Conservation (phyloP, 2,113 vertebrate genomes). For the Petromus typicus region DNA sequence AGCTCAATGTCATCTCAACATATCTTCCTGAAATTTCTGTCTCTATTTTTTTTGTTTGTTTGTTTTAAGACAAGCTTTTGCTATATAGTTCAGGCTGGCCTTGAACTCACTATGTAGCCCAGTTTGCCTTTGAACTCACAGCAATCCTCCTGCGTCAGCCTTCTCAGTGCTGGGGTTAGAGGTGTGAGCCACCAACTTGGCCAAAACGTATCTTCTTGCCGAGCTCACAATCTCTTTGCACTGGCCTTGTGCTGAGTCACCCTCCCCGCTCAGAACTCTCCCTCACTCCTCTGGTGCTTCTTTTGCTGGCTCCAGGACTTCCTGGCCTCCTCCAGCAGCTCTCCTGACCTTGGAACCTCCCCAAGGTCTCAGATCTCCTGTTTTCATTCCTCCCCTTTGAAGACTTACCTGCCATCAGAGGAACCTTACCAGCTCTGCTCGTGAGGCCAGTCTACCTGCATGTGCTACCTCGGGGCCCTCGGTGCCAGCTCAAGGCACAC, state of each 20-base stretch:
- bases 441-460: background rate
- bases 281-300: background rate
- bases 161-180: background rate
- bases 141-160: background rate
- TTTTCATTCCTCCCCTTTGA: background rate
- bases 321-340: background rate
- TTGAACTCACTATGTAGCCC: background rate
- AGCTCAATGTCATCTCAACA: background rate
- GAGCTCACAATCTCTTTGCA: background rate
- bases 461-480: background rate
- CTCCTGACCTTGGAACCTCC: background rate
- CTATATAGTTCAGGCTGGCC: background rate
- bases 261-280: background rate
- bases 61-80: background rate
- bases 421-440: background rate
- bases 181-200: background rate
- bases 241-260: no score
- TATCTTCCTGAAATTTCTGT: background rate
- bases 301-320: background rate
- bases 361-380: background rate
- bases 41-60: background rate
- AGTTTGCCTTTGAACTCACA: background rate
- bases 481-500: background rate
- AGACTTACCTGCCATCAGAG: background rate
- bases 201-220: background rate